phyloP scores from a whole-genome alignment of 1,140 invertebrate genomes.

The Euglossa dilemma region DNA sequence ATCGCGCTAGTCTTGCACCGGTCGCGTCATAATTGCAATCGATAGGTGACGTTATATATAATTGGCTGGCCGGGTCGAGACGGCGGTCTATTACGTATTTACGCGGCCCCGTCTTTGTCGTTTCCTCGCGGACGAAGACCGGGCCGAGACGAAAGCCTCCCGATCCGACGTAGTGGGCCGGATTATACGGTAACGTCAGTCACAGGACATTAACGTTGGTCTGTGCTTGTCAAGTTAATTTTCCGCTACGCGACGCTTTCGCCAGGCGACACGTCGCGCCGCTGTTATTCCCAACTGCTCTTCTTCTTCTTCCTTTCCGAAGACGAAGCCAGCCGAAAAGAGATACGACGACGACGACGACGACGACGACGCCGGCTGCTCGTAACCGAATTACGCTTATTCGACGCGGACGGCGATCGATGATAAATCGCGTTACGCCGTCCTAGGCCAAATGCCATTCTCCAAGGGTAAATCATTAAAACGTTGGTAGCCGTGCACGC shows the following conservation, averaged over 20 bases:
- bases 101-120: slow-evolving; percentile 17
- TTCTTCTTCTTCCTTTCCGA: too few species aligned
- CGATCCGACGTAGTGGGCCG: neutral
- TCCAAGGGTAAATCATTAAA: slow-evolving; percentile 64
- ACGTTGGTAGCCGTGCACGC: slow-evolving; percentile 40
- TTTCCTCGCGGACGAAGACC: neutral
- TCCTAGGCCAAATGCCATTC: slow-evolving; percentile 53
- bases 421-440: slow-evolving; percentile 54
- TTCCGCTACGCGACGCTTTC: neutral
- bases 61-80: slow-evolving; percentile 55
- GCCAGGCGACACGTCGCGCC: neutral
- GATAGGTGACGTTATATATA: slow-evolving; percentile 61
- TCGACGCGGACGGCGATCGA: slow-evolving; percentile 52
- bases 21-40: slow-evolving; percentile 64
- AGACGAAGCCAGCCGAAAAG: too few species aligned
- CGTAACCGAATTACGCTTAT: slow-evolving; percentile 21
- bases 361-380: neutral
- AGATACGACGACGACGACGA: too few species aligned
- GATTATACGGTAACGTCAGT: slow-evolving; percentile 7
- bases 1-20: slow-evolving; percentile 45
- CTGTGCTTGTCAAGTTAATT: slow-evolving; percentile 6
- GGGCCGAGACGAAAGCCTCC: neutral
- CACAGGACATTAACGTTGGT: neutral
- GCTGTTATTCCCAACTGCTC: neutral
- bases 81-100: slow-evolving; percentile 58